Base-by-base conservation (phyloP, 2,888 invertebrate genomes). In the Cheilosia pagana region DNA sequence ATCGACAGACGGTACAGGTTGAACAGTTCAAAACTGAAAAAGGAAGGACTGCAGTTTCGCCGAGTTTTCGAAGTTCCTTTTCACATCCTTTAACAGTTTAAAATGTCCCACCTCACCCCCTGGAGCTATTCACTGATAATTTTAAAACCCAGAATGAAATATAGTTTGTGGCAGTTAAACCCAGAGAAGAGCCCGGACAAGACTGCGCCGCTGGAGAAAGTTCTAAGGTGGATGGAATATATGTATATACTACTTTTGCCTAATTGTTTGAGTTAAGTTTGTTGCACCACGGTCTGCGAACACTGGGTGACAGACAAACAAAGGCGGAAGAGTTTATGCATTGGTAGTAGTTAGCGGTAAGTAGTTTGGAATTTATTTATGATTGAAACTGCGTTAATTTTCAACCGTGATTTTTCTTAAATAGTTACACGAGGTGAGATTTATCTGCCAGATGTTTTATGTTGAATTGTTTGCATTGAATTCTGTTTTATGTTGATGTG, bases 201-300 rank as follows among this genome's bases (percentile, higher is more conserved):
- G 45, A 19, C 45, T 10, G 19, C 16, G 19, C 19, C 8, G 35
- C 23, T 53, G 57, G 57, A 59, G 74, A 74, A 83, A 79, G 68
- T 74, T 83, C 41, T 41, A 62, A 53, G 35, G 45, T 62, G 19
- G n/a, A 48, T 50, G 41, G 50, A 57, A 45, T 16, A 41, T 62
- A 35, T 12, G 25, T 45, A n/a, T n/a, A 19, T 41, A 16, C 57
- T 23, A 48, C 35, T 76, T 71, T 62, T 82, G 82, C 60, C 72
- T 77, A 77, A 72, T 77, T 82, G 82, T 77, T 82, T 67, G 72
- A 77, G 60, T 67, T 57, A 60, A 72, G 71, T 71, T 77, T 48
- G 55, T 25, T 81, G 62, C 48, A 77, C 53, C 53, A 63, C 19
- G 28, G 31, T 62, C 52, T 31, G 43, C 23, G 62, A 63, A 48